phyloP scores from a whole-genome alignment of 1,140 invertebrate species.

The Bombus haemorrhoidalis region DNA sequence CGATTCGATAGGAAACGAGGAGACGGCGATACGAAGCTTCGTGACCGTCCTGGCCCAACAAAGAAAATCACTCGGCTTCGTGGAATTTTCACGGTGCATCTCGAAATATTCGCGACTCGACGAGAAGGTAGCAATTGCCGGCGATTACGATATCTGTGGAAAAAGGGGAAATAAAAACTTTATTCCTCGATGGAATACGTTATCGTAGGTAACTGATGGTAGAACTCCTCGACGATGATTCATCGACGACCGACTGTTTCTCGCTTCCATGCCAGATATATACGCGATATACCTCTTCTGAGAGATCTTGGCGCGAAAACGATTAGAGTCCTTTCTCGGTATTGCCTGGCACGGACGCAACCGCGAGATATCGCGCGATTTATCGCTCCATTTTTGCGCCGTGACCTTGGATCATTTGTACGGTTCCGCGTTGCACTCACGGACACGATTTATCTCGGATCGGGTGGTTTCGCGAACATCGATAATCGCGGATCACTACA shows the following conservation, averaged over 20 bases:
- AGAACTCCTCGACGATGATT: slow-evolving; percentile 47
- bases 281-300: neutral
- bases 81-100: slow-evolving; percentile 16
- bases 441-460: slow-evolving; percentile 31
- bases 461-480: neutral
- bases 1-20: slow-evolving; percentile 23
- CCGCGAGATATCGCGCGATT: slow-evolving; percentile 57
- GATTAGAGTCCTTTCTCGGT: slow-evolving; percentile 47
- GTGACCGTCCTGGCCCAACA: neutral
- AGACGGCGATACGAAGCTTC: neutral
- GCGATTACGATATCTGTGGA: slow-evolving; percentile 33
- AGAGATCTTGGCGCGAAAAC: slow-evolving; percentile 25
- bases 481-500: neutral
- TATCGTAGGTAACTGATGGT: slow-evolving; percentile 33
- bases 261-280: slow-evolving; percentile 2
- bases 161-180: slow-evolving; percentile 37
- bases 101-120: slow-evolving; percentile 18
- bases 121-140: slow-evolving; percentile 31
- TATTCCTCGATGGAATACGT: slow-evolving; percentile 29
- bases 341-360: slow-evolving; percentile 10
- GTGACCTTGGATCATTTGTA: slow-evolving; percentile 39
- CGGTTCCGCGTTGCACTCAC: slow-evolving; percentile 11
- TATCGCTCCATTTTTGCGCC: slow-evolving; percentile 56
- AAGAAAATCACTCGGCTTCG: slow-evolving; percentile 20
- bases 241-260: slow-evolving; percentile 56